phyloP scores from a whole-genome alignment of 2,113 vertebrate genomes.

The Oryzias woworae region DNA sequence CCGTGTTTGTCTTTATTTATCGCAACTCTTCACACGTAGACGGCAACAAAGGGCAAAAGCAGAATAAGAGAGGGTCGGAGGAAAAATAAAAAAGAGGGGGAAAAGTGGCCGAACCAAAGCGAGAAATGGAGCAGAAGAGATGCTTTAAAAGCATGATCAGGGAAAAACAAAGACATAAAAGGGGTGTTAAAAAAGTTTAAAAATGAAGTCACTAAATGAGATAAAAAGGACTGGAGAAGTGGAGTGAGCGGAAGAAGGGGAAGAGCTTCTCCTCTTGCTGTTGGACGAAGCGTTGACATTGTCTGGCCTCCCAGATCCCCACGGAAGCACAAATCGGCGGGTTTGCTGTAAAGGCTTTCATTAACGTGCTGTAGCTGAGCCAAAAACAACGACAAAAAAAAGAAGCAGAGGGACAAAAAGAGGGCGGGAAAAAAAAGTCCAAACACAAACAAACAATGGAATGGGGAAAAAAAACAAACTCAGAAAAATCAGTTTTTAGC shows the following conservation, averaged over 20 bases:
- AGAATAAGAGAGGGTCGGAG: constrained; percentile 40
- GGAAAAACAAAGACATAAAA: not conserved
- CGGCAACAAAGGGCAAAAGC: constrained; percentile 50
- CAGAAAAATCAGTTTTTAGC: constrained; percentile 30
- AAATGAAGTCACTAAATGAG: constrained; percentile 1
- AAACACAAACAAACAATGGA: constrained; percentile 62
- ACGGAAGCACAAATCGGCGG: constrained; percentile 67
- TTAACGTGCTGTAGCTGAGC: constrained; percentile 53
- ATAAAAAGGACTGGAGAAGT: constrained; percentile 9
- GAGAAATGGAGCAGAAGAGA: constrained; percentile 23
- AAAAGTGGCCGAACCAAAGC: constrained; percentile 29
- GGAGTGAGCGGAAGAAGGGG: constrained; percentile 16
- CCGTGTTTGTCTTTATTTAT: constrained; percentile 73
- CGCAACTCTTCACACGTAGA: constrained; percentile 66
- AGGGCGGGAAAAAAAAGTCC: constrained; percentile 46
- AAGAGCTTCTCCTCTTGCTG: constrained; percentile 28
- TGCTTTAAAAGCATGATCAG: constrained; percentile 12
- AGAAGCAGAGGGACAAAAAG: constrained; percentile 34
- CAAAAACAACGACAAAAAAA: constrained; percentile 24
- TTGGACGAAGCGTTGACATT: constrained; percentile 63
- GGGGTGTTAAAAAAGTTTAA: not conserved
- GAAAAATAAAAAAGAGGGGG: constrained; percentile 33
- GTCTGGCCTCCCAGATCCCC: constrained; percentile 58
- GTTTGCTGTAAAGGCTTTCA: constrained; percentile 67
- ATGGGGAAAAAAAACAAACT: constrained; percentile 51